Base-by-base conservation (phyloP, 2,888 invertebrate species). In the Hipparchia semele region DNA sequence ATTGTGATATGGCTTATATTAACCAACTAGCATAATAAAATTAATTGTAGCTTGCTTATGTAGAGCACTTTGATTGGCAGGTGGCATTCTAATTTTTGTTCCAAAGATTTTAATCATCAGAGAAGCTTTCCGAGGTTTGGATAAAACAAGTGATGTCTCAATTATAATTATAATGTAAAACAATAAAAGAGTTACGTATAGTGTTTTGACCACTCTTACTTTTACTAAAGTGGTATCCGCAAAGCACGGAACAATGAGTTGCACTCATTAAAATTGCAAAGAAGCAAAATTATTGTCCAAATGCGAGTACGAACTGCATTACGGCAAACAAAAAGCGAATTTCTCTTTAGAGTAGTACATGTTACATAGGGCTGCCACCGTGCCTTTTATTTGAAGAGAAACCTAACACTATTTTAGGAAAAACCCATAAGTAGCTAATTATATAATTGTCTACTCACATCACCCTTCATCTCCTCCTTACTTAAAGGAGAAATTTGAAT, bases 181-280 rank as follows among this genome's bases (percentile, higher is more conserved):
- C 69, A 70, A 73, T 67, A 70, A 70, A 66, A 46, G 58, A 13
- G 70, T 70, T 62, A 51, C 61, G 73, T 49, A 49, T 68, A 56
- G 67, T 23, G 23, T 73, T 68, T 71, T 69, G 68, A 75, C 59
- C 69, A 80, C 60, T 75, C 75, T 82, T 79, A 80, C 74, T 77
- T 73, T 78, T 79, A 74, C 70, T 73, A 70, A 75, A 67, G 75
- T 75, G 69, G 71, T 75, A 75, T 61, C 68, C 76, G 61, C 70
- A 23, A 46, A 53, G 73, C 66, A 67, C 68, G 75, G 60, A 74
- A 73, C 67, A 74, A 74, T 71, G 66, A 70, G 59, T 68, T 76
- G 69, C 70, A 69, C 74, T 79, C 70, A 80, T 81, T 79, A 79
- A 81, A 81, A 82, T 79, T 79, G 81, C 79, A 79, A 80, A 83